Conservation (phyloP, 2,113 vertebrate species). For the human (Homo sapiens) region GRCh38 chr15:72023001-72023500, state of each 20-base stretch:
- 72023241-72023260: not conserved
- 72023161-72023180: not conserved
- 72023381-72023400: too few species aligned
- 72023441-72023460: too few species aligned
- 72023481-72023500: too few species aligned
- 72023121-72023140: not conserved
- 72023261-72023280: constrained; percentile 3
- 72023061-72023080: not conserved
- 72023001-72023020: not conserved
- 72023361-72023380: too few species aligned
- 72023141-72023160: constrained; percentile 16
- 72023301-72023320: not conserved
- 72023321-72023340: not conserved
- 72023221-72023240: not conserved
- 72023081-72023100: not conserved
- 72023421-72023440: too few species aligned
- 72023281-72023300: not conserved
- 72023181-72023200: not conserved
- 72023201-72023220: not conserved
- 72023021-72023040: not conserved
- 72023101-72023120: not conserved
- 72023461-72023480: too few species aligned
- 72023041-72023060: not conserved
- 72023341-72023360: too few species aligned
- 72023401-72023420: too few species aligned